A percentile compares a stretch with the other conserved stretches of the same genome.
Evolutionary conservation across 2,888 invertebrate species (phyloP).

Genomic region (Drosophila barbarae): DNA sequence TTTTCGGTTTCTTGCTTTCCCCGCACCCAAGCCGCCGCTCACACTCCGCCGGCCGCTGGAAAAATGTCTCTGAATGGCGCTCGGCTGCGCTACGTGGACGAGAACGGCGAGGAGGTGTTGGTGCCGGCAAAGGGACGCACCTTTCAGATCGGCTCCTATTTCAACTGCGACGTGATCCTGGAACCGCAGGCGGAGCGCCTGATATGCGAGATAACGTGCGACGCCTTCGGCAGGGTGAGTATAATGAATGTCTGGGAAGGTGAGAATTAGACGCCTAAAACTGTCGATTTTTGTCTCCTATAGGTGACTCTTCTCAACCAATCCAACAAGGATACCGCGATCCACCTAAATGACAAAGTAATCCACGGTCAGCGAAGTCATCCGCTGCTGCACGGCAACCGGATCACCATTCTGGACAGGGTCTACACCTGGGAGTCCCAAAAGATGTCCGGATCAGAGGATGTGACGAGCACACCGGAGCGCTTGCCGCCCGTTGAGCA

Average conservation of each 20-base stretch:
- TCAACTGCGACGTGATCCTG: constrained; percentile 72
- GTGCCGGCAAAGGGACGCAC: constrained; percentile 72
- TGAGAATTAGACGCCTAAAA: neutral
- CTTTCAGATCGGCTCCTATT: constrained; percentile 75
- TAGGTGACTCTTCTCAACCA: constrained; percentile 77
- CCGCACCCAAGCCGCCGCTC: constrained; percentile 51
- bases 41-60: constrained; percentile 23
- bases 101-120: constrained; percentile 38
- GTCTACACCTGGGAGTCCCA: constrained; percentile 75
- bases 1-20: constrained; percentile 42
- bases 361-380: constrained; percentile 59
- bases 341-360: constrained; percentile 68
- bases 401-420: constrained; percentile 72
- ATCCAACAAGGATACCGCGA: constrained; percentile 59
- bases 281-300: neutral
- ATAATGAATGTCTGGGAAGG: constrained; percentile 1
- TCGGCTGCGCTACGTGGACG: constrained; percentile 68
- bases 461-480: constrained; percentile 44
- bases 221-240: constrained; percentile 78
- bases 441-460: constrained; percentile 19
- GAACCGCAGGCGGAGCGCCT: constrained; percentile 62
- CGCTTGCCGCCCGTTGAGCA: constrained; percentile 59
- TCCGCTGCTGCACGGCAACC: constrained; percentile 69
- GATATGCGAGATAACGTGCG: constrained; percentile 77
- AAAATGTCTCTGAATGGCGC: constrained; percentile 77